Evolutionary conservation across 2,113 vertebrate genomes (phyloP).

Genomic region (Phrynocephalus versicolor): DNA sequence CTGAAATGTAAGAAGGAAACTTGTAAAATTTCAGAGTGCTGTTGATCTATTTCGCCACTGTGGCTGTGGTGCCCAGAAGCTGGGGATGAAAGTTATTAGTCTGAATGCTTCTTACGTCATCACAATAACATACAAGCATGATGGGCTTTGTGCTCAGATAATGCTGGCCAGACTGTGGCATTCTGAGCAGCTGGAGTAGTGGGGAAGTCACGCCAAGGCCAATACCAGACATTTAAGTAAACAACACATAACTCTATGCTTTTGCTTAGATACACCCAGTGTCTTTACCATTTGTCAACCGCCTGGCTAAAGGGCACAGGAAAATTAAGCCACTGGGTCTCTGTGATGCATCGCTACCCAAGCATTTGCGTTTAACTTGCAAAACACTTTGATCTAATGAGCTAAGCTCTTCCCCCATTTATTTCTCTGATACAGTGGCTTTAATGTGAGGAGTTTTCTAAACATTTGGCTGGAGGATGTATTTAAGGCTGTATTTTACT

Average conservation of each 20-base stretch:
- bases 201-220: slow-evolving; percentile 13
- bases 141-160: slow-evolving; percentile 36
- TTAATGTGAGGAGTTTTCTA: neutral
- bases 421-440: neutral
- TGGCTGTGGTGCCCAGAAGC: slow-evolving; percentile 6
- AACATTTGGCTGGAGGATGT: neutral
- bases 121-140: slow-evolving; percentile 35
- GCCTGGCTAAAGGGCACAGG: neutral
- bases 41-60: neutral
- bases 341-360: neutral
- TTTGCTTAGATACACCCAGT: slow-evolving; percentile 18
- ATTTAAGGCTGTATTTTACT: neutral
- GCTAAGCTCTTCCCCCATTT: neutral
- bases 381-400: slow-evolving; percentile 1
- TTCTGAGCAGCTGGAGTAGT: slow-evolving; percentile 30
- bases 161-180: slow-evolving; percentile 14
- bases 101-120: slow-evolving; percentile 17
- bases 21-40: neutral
- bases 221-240: slow-evolving; percentile 38
- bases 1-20: neutral
- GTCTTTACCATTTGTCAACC: slow-evolving; percentile 38
- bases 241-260: neutral
- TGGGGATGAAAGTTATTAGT: slow-evolving; percentile 33
- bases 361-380: neutral
- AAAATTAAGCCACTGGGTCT: slow-evolving; percentile 11